Percentiles rank a stretch among this genome's conserved stretches.
Conservation (phyloP, 2,888 invertebrate species). For the Phasia obesa region DNA sequence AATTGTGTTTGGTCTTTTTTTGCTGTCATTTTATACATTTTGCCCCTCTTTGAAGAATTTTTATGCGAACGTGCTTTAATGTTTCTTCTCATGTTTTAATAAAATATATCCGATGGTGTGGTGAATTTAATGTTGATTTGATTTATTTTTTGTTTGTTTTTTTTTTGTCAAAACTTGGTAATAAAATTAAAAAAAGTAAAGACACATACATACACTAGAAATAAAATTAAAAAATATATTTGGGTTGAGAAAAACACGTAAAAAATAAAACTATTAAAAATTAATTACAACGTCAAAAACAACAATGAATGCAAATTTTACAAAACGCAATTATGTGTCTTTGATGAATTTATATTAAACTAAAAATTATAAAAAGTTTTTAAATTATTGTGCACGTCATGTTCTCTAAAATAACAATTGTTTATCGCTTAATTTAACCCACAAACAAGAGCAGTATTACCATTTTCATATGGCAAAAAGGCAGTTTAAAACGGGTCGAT, state of each 20-base stretch:
- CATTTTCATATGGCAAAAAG: too few species aligned
- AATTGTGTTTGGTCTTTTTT: slow-evolving; percentile 24
- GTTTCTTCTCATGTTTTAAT: not conserved
- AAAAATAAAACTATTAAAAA: not conserved
- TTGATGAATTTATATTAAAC: too few species aligned
- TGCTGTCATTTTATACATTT: not conserved
- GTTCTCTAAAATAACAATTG: too few species aligned
- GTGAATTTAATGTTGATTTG: slow-evolving; percentile 47
- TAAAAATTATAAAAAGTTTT: too few species aligned
- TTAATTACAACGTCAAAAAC: not conserved
- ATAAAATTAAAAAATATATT: not conserved
- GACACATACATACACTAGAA: slow-evolving; percentile 6
- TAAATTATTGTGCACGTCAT: too few species aligned
- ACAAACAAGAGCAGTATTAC: too few species aligned
- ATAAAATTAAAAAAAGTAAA: slow-evolving; percentile 1
- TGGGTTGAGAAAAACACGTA: slow-evolving; percentile 18
- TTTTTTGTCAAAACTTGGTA: slow-evolving; percentile 27
- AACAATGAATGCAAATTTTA: not conserved
- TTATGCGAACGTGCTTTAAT: slow-evolving; percentile 30
- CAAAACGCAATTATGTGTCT: not conserved
- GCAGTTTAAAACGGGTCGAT: too few species aligned
- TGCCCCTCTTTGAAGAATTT: slow-evolving; percentile 21
- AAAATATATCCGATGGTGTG: slow-evolving; percentile 24
- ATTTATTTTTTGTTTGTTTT: too few species aligned
- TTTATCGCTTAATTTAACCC: too few species aligned